Conservation (phyloP, 2,888 invertebrate species). For the Gymnoscelis rufifasciata region DNA sequence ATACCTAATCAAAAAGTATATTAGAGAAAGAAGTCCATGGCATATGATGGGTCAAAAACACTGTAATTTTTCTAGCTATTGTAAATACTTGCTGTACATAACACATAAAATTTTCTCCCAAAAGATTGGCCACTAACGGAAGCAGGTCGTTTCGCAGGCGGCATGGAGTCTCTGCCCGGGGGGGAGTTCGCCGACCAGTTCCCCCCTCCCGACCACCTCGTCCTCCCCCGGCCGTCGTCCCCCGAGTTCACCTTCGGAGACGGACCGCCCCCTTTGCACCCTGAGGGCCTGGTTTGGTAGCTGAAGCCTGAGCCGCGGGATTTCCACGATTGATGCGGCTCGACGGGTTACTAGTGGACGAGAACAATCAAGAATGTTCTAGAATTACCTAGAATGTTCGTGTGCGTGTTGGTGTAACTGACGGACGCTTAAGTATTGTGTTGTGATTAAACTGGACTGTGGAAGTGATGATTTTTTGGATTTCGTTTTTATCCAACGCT, state of each 20-base stretch:
- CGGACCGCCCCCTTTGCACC: slow-evolving; percentile 71
- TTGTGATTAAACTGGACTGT: too few species aligned
- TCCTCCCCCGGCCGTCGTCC: slow-evolving; percentile 85
- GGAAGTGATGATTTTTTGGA: too few species aligned
- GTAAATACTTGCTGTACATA: too few species aligned
- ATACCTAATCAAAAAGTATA: too few species aligned
- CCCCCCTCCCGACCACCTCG: slow-evolving; percentile 82
- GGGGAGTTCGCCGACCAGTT: slow-evolving; percentile 76
- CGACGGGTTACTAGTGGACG: slow-evolving; percentile 72
- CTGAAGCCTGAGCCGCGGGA: slow-evolving; percentile 80
- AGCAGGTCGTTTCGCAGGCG: slow-evolving; percentile 89
- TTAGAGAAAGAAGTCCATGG: too few species aligned
- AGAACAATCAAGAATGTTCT: slow-evolving; percentile 18
- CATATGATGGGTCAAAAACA: too few species aligned
- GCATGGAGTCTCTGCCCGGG: slow-evolving; percentile 79
- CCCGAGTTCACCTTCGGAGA: slow-evolving; percentile 84
- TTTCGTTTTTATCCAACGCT: too few species aligned
- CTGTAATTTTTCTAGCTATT: too few species aligned
- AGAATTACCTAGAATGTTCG: neutral
- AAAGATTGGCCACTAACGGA: slow-evolving; percentile 62
- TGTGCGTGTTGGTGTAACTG: slow-evolving; percentile 26
- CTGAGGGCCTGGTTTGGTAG: slow-evolving; percentile 77
- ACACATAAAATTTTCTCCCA: slow-evolving; percentile 3
- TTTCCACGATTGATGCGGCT: slow-evolving; percentile 79
- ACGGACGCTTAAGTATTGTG: slow-evolving; percentile 9